Evolutionary conservation across 2,797 vertebrate genomes (phyloP).

Genomic region (Hemitrygon akajei): DNA sequence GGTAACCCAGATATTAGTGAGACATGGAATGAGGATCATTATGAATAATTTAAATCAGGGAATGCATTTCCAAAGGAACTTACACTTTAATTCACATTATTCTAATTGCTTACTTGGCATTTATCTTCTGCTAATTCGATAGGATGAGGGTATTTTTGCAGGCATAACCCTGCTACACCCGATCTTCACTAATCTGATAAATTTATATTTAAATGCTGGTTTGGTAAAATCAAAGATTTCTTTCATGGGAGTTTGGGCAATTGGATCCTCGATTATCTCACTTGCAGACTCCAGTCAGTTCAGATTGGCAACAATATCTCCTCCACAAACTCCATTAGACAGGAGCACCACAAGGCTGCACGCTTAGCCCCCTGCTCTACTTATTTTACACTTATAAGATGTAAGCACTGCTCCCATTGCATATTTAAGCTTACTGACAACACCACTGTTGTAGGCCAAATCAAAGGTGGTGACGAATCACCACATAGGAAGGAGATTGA

Average conservation of each 20-base stretch:
- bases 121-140: background rate
- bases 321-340: no score
- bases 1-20: background rate
- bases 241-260: background rate
- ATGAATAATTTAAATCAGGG: background rate
- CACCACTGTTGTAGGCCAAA: no score
- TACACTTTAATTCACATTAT: background rate
- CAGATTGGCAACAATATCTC: no score
- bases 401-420: no score
- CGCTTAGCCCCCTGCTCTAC: no score
- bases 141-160: background rate
- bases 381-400: no score
- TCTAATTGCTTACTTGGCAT: background rate
- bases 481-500: no score
- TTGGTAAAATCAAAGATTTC: background rate
- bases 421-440: no score
- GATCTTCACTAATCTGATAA: background rate
- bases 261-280: no score
- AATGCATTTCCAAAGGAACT: background rate
- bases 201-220: background rate
- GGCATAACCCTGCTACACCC: background rate
- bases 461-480: no score
- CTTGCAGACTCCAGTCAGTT: no score
- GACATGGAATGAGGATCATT: background rate
- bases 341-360: no score